Conservation (phyloP, 2,797 vertebrate species). For the Arrhamphus sclerolepis region DNA sequence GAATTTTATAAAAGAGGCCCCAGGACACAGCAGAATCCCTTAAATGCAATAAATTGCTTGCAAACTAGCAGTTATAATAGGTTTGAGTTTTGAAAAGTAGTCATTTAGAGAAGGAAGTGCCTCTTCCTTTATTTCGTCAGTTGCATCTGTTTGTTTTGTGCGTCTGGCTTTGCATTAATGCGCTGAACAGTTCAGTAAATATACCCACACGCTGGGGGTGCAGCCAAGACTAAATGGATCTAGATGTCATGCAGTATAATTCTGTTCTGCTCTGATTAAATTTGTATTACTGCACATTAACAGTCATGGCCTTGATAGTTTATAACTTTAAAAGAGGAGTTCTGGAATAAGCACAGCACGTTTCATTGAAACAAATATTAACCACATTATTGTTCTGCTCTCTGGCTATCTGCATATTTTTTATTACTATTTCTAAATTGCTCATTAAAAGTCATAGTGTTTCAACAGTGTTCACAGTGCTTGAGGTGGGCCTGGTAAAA, state of each 20-base stretch:
- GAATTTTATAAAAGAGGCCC: no score
- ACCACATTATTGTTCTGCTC: no score
- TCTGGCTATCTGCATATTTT: no score
- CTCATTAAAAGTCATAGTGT: no score
- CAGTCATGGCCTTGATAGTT: no score
- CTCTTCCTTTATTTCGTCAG: constrained; percentile 42
- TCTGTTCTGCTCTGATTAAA: constrained; percentile 19
- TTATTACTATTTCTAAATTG: no score
- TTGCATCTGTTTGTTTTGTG: constrained; percentile 41
- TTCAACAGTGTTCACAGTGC: no score
- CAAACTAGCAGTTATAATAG: neutral
- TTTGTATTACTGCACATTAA: no score
- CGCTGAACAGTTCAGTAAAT: constrained; percentile 52
- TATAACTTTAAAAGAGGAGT: no score
- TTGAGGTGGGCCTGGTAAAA: no score
- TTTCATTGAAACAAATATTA: no score
- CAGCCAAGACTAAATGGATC: constrained; percentile 42
- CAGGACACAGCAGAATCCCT: neutral
- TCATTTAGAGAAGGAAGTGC: constrained; percentile 10
- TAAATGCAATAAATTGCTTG: neutral
- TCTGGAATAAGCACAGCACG: no score
- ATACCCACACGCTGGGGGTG: constrained; percentile 33
- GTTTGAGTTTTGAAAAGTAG: constrained; percentile 9
- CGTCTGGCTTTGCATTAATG: constrained; percentile 50
- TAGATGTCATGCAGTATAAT: constrained; percentile 38